phyloP scores from a whole-genome alignment of 1,140 invertebrate genomes.

The Drosophila seguyi region DNA sequence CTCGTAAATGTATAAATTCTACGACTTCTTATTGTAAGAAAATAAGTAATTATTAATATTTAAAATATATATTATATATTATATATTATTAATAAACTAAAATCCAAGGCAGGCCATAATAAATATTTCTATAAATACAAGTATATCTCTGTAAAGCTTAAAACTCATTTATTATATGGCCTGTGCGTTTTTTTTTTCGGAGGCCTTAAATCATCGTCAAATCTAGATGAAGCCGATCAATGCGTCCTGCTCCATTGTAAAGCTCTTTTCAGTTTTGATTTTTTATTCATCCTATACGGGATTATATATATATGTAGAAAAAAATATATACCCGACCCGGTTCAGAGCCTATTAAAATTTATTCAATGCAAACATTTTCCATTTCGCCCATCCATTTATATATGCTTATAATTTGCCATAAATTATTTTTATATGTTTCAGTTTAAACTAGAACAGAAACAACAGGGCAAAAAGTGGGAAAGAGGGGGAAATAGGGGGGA shows the following conservation, averaged over 20 bases:
- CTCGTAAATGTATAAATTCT: neutral
- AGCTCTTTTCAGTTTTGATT: conserved; percentile 37
- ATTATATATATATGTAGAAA: conserved; percentile 3
- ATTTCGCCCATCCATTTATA: conserved; percentile 24
- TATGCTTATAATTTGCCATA: conserved; percentile 41
- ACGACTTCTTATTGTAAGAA: neutral
- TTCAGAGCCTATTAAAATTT: conserved; percentile 18
- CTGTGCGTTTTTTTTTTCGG: conserved; percentile 2
- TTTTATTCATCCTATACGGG: conserved; percentile 33
- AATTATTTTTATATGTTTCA: conserved; percentile 47
- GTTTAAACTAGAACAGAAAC: conserved; percentile 29
- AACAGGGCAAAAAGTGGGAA: too few relatives aligned
- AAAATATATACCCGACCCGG: neutral
- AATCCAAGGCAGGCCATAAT: neutral
- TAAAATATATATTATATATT: neutral
- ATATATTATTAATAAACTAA: neutral
- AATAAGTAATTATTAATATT: too few relatives aligned
- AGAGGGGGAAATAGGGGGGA: neutral
- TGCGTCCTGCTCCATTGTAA: conserved; percentile 11
- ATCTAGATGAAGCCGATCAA: conserved; percentile 32
- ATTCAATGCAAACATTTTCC: conserved; percentile 38
- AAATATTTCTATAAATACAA: neutral
- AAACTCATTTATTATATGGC: conserved; percentile 15
- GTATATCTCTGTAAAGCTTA: conserved; percentile 1
- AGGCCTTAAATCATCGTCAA: conserved; percentile 28